A percentile compares a stretch with the other conserved stretches of the same genome.
phyloP scores from a whole-genome alignment of 2,888 invertebrate species.

The Polymixis lichenea region DNA sequence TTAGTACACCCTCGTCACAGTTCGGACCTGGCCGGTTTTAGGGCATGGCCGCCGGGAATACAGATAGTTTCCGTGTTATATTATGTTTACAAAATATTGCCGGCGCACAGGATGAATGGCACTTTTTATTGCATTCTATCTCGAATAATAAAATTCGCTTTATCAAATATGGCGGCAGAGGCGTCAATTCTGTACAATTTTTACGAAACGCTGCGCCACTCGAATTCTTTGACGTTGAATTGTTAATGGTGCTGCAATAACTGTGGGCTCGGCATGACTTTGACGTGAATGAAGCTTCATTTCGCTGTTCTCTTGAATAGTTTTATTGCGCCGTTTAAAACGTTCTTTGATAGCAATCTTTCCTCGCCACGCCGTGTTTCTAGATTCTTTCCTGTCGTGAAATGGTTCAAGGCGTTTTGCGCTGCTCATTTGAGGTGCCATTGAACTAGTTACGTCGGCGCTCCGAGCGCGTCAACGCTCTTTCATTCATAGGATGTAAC shows the following conservation, averaged over 20 bases:
- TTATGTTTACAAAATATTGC: slow-evolving; percentile 62
- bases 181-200: slow-evolving; percentile 47
- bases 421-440: slow-evolving; percentile 47
- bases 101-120: slow-evolving; percentile 57
- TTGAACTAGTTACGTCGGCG: slow-evolving; percentile 48
- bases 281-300: slow-evolving; percentile 53
- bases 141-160: slow-evolving; percentile 62
- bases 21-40: slow-evolving; percentile 25
- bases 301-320: slow-evolving; percentile 48
- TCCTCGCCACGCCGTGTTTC: slow-evolving; percentile 55
- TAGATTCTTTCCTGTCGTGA: slow-evolving; percentile 42
- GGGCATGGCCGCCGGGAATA: slow-evolving; percentile 51
- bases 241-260: slow-evolving; percentile 57
- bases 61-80: slow-evolving; percentile 53
- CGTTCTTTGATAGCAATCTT: slow-evolving; percentile 59
- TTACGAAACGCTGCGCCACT: slow-evolving; percentile 42
- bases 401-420: slow-evolving; percentile 46
- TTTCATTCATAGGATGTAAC: slow-evolving; percentile 33
- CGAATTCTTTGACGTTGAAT: slow-evolving; percentile 58
- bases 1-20: slow-evolving; percentile 64
- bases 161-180: slow-evolving; percentile 55
- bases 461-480: slow-evolving; percentile 19
- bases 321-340: slow-evolving; percentile 57
- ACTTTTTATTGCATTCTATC: slow-evolving; percentile 66
- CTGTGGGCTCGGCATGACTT: slow-evolving; percentile 41